Evolutionary conservation across 2,888 invertebrate species (phyloP).

Genomic region (Ecliptopera silaceata): DNA sequence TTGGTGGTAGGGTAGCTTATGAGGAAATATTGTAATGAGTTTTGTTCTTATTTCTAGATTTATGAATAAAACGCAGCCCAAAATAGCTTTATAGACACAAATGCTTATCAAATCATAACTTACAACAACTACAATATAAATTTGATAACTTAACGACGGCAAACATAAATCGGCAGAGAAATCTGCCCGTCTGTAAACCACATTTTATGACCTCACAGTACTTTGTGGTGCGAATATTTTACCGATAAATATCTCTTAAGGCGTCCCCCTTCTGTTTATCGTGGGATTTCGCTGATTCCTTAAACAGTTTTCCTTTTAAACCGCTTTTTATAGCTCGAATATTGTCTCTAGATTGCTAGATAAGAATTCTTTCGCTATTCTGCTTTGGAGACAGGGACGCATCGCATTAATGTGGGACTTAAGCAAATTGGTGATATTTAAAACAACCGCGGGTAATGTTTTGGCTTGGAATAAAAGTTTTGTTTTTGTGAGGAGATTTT

Average conservation of each 20-base stretch:
- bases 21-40: too few species aligned
- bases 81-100: background rate
- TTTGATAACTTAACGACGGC: conserved; percentile 27
- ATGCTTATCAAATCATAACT: background rate
- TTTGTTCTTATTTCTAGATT: too few species aligned
- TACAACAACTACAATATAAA: conserved; percentile 12
- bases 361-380: conserved; percentile 38
- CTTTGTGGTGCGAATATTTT: conserved; percentile 69
- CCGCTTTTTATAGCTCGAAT: conserved; percentile 55
- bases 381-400: conserved; percentile 35
- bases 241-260: conserved; percentile 75
- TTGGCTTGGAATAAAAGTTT: conserved; percentile 27
- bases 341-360: conserved; percentile 47
- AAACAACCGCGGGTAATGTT: conserved; percentile 30
- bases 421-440: conserved; percentile 39
- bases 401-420: conserved; percentile 32
- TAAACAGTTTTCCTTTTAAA: conserved; percentile 72
- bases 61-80: too few species aligned
- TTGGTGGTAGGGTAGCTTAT: too few species aligned
- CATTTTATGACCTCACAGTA: conserved; percentile 67
- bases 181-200: conserved; percentile 30
- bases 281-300: conserved; percentile 74
- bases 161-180: conserved; percentile 11
- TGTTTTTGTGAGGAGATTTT: conserved; percentile 24
- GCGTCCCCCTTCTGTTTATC: conserved; percentile 74